phyloP scores from a whole-genome alignment of 2,113 vertebrate species.

The Quiscalus mexicanus region DNA sequence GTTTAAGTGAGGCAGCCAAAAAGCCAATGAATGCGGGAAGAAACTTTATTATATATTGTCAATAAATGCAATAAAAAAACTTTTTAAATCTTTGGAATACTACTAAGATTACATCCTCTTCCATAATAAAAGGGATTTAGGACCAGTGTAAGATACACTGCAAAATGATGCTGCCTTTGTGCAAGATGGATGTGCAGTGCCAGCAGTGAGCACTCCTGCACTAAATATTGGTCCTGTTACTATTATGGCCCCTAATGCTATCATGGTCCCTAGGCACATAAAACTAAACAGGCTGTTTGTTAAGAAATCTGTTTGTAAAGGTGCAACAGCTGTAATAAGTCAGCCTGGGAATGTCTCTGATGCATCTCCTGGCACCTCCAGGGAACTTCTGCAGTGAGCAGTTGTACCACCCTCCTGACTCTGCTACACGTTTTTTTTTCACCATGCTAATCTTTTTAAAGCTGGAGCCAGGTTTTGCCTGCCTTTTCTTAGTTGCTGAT shows the following conservation, averaged over 20 bases:
- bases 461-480: not conserved
- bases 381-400: not conserved
- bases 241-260: not conserved
- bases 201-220: not conserved
- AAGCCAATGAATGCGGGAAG: not conserved
- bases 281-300: not conserved
- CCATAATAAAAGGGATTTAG: not conserved
- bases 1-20: not conserved
- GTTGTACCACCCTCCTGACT: not conserved
- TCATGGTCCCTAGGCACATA: not conserved
- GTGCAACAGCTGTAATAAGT: not conserved
- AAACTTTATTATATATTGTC: not conserved
- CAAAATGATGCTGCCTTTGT: not conserved
- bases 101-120: not conserved
- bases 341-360: not conserved
- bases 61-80: not conserved
- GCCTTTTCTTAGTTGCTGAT: not conserved
- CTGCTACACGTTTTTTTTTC: not conserved
- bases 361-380: not conserved
- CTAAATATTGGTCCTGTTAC: not conserved
- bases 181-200: not conserved
- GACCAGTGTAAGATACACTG: not conserved
- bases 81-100: not conserved
- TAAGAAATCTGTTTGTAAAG: not conserved
- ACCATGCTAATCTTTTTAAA: not conserved